A percentile compares a stretch with the other conserved stretches of the same genome.
Evolutionary conservation across 2,888 invertebrate genomes (phyloP).

Genomic region (Drosophila parthenogenetica): DNA sequence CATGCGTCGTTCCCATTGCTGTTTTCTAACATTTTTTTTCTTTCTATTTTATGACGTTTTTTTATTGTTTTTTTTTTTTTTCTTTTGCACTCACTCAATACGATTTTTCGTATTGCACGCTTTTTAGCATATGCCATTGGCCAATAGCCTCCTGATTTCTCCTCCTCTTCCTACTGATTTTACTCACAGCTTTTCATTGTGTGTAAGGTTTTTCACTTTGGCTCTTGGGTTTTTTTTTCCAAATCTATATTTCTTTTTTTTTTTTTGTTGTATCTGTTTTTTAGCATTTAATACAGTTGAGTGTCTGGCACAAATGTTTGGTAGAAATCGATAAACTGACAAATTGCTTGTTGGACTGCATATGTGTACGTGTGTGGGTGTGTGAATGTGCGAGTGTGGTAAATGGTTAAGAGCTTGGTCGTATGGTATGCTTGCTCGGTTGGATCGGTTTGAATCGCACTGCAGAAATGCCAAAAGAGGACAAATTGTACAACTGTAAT

Average conservation of each 20-base stretch:
- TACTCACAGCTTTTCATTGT: slow-evolving; percentile 77
- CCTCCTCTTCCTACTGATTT: slow-evolving; percentile 12
- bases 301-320: slow-evolving; percentile 82
- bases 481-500: slow-evolving; percentile 80
- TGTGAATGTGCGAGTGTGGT: slow-evolving; percentile 54
- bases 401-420: slow-evolving; percentile 78
- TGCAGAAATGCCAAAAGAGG: slow-evolving; percentile 72
- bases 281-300: slow-evolving; percentile 82
- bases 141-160: slow-evolving; percentile 44
- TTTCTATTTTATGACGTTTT: slow-evolving; percentile 44
- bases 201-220: slow-evolving; percentile 81
- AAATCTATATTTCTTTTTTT: slow-evolving; percentile 14
- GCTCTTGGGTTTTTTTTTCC: slow-evolving; percentile 38
- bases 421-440: slow-evolving; percentile 34
- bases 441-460: slow-evolving; percentile 22
- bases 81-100: slow-evolving; percentile 60
- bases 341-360: slow-evolving; percentile 80
- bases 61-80: slow-evolving; percentile 32
- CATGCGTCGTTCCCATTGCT: slow-evolving; percentile 45
- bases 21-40: slow-evolving; percentile 49
- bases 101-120: slow-evolving; percentile 80
- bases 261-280: slow-evolving; percentile 69
- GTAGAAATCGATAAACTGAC: slow-evolving; percentile 83
- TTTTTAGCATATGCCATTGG: slow-evolving; percentile 81
- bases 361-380: slow-evolving; percentile 34